Evolutionary conservation across 2,888 invertebrate genomes (phyloP), one percentile per base, ranked within the genome.

Genomic region (Hoplodrina ambigua): DNA sequence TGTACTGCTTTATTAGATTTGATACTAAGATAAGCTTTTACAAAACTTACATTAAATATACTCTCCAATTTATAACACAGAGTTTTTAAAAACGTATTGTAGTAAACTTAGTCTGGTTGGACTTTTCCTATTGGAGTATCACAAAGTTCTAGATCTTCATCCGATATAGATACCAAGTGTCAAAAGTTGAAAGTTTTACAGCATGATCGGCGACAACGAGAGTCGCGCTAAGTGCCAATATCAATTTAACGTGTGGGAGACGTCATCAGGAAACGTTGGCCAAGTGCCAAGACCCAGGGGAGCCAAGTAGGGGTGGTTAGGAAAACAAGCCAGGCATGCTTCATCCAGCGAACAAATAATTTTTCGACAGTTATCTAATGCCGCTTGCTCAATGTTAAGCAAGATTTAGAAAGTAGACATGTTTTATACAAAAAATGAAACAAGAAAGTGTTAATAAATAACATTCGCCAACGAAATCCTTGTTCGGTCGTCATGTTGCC

Each of bases 191-290:
- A 85, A 87, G 81, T 86, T 89, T 85, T 85, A 85, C 87, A 88
- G 84, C 86, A 86, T 87, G 86, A 87, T 88, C 87, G 84, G 83
- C 84, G 88, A 88, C 86, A 87, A 79, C 78, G 85, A 86, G 84
- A 84, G 83, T 83, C 82, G 87, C 85, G 84, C 89, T 91, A 91
- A 93, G 91, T 91, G 91, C 89, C 91, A 91, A 93, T 93, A 93
- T 92, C 92, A 93, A 93, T 94, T 94, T 91, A 91, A 90, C 89
- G 92, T 91, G 91, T 85, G 85, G 85, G 85, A 88, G 90, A 90
- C 88, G 89, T 93, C 93, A 93, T 92, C 92, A 92, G 87, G 85
- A 83, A 80, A 72, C 70, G 78, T 88, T 93, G 93, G 93, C 88
- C 33, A 54, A 44, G 57, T 63, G 92, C 93, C 93, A 93, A 91